Evolutionary conservation across 2,888 invertebrate species (phyloP), one percentile per base, ranked within the genome.

Genomic region (Hemistola chrysoprasaria): DNA sequence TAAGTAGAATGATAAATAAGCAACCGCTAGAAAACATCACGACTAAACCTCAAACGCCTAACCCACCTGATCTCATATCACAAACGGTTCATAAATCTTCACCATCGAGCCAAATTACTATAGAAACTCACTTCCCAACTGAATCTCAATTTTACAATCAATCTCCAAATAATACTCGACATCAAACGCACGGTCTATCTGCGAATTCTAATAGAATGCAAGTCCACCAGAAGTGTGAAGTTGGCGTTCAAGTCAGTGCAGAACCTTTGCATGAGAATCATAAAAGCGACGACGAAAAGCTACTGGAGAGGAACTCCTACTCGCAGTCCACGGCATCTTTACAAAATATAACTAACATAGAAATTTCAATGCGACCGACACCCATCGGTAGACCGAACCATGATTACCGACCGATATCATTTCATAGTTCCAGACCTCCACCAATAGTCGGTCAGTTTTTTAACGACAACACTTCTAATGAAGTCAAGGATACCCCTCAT

Each of bases 241-340:
- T 73, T 25, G 80, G 78, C 25, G 51, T 76, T 41, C 83, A 81
- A 71, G 76, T 74, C 3, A 78, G 71, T 48, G 78, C 80, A 43
- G 64, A 65, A 23, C 62, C 65, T 32, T 49, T 71, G 36, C 62
- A 65, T 56, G 74, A 78, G 39, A 87, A 79, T 60, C 86, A 86
- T 62, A 89, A 88, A 62, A 90, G 89, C 58, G 90, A 90, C 39
- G 90, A 90, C 46, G 90, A 90, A 69, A 90, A 90, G 56, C 62
- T 90, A 56, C 55, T 85, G 40, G 90, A 90, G 59, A 74, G 81
- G 49, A 71, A 78, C 51, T 68, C 70, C 48, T 78, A 78, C 39
- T 63, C 80, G 10, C 81, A 83, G 52, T 59, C 78, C 30, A 75
- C 82, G 21, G 65, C 84, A 20, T 85, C 88, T 29, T 68, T 88